Evolutionary conservation across 1,140 invertebrate genomes (phyloP).

Genomic region (Tribolium madens): DNA sequence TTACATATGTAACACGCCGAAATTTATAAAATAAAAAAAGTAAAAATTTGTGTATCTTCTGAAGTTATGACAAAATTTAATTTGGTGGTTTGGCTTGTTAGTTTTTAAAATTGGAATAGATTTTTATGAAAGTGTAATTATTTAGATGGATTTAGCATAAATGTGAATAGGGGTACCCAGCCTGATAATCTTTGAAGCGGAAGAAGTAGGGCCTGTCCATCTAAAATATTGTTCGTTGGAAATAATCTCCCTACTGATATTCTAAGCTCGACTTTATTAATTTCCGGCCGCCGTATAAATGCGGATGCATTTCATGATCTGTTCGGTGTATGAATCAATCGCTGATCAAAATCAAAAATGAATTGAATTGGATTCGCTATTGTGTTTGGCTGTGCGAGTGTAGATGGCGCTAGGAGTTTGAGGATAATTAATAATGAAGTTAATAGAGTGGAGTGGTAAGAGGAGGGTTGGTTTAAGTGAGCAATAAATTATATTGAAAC

Average conservation of each 20-base stretch:
- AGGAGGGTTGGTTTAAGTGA: slow-evolving; percentile 24
- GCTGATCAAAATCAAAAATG: not conserved
- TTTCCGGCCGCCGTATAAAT: not conserved
- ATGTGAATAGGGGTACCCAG: not conserved
- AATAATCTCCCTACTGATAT: slow-evolving; percentile 15
- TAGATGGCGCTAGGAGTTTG: slow-evolving; percentile 7
- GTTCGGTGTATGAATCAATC: slow-evolving; percentile 2
- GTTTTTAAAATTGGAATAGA: too few species aligned
- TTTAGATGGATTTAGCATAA: not conserved
- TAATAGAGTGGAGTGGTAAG: slow-evolving; percentile 2
- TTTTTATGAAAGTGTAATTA: too few species aligned
- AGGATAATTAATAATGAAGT: not conserved
- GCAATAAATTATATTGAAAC: slow-evolving; percentile 42
- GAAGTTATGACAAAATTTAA: too few species aligned
- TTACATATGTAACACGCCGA: too few species aligned
- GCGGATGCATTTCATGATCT: not conserved
- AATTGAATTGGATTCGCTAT: not conserved
- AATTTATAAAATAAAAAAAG: too few species aligned
- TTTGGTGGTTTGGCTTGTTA: too few species aligned
- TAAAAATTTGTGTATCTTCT: too few species aligned
- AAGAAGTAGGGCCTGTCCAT: slow-evolving; percentile 4
- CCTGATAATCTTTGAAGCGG: not conserved
- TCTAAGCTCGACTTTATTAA: slow-evolving; percentile 17
- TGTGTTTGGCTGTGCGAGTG: not conserved
- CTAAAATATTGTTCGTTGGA: not conserved